Evolutionary conservation across 2,888 invertebrate genomes (phyloP), one percentile per base, ranked within the genome.

Genomic region (Beris chalybata): DNA sequence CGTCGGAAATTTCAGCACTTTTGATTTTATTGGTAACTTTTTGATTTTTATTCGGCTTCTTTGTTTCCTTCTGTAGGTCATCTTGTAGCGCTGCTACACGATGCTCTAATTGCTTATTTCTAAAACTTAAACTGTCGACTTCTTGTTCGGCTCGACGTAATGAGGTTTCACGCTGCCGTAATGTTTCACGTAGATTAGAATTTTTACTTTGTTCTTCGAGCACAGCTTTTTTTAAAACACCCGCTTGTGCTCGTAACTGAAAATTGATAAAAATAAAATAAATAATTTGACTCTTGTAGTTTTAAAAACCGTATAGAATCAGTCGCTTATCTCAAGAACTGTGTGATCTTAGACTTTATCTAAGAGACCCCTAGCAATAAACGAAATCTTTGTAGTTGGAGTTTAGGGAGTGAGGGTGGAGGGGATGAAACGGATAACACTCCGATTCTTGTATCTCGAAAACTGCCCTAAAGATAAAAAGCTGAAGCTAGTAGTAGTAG

Each of bases 21-120:
- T 78, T 71, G 81, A 79, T 4, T 81, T 82, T 76, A 82, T 67
- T 69, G 70, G 75, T 75, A 74, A 80, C 81, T 43, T 80, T 78
- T 73, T 69, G 67, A 12, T 71, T 68, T 43, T 83, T 84, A 71
- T 83, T 84, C 64, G 80, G 79, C 70, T 81, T 76, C 71, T 83
- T 84, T 54, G 82, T 76, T 32, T 74, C 75, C 9, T 71, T 66
- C 70, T 93, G 92, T 61, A 96, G 84, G 78, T 95, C 95, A 76
- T 93, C 92, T 82, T 97, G 97, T 70, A 97, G 83, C 59, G 94
- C 88, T n/a, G 91, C 89, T 43, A 97, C 93, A 69, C 97, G 85
- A 76, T 93, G 92, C 57, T 94, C 92, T 72, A 97, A 82, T 81
- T 97, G 97, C 75, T 93, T 93, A 80, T 97, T 97, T 68, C 97